Conservation (phyloP, 1,140 invertebrate species). For the Drosophila ohnishii region DNA sequence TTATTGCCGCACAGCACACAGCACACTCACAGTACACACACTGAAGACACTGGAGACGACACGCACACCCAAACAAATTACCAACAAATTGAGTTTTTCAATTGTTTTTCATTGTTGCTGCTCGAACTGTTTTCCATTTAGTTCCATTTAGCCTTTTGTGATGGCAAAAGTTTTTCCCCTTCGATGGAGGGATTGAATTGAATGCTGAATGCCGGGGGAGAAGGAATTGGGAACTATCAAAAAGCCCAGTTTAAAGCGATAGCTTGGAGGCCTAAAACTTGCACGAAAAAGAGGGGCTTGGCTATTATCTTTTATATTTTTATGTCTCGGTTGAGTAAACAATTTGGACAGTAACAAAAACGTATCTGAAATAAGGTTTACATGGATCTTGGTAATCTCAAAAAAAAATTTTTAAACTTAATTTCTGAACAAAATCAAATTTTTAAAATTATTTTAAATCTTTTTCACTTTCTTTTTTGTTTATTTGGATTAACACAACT, state of each 20-base stretch:
- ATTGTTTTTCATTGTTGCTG: slow-evolving; percentile 55
- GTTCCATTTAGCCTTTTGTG: slow-evolving; percentile 53
- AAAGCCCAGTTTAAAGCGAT: background rate
- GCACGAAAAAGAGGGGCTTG: slow-evolving; percentile 33
- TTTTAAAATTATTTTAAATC: background rate
- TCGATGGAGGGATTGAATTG: slow-evolving; percentile 49
- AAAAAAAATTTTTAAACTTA: no score
- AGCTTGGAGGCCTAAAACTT: slow-evolving; percentile 22
- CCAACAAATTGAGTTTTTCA: slow-evolving; percentile 64
- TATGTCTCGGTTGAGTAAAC: slow-evolving; percentile 44
- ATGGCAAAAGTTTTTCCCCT: slow-evolving; percentile 31
- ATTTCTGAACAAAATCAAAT: background rate
- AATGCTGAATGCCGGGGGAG: slow-evolving; percentile 16
- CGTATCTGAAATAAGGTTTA: background rate
- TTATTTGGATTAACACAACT: background rate
- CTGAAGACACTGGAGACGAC: slow-evolving; percentile 12
- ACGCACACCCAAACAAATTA: slow-evolving; percentile 53
- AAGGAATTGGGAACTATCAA: slow-evolving; percentile 21
- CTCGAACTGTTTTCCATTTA: slow-evolving; percentile 40
- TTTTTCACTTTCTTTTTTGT: no score
- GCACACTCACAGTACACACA: slow-evolving; percentile 6
- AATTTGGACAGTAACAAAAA: slow-evolving; percentile 1
- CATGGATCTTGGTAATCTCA: no score
- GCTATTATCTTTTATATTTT: slow-evolving; percentile 26
- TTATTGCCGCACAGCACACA: slow-evolving; percentile 26